Evolutionary conservation across 2,888 invertebrate species (phyloP).

Genomic region (Choreutis nemorana): DNA sequence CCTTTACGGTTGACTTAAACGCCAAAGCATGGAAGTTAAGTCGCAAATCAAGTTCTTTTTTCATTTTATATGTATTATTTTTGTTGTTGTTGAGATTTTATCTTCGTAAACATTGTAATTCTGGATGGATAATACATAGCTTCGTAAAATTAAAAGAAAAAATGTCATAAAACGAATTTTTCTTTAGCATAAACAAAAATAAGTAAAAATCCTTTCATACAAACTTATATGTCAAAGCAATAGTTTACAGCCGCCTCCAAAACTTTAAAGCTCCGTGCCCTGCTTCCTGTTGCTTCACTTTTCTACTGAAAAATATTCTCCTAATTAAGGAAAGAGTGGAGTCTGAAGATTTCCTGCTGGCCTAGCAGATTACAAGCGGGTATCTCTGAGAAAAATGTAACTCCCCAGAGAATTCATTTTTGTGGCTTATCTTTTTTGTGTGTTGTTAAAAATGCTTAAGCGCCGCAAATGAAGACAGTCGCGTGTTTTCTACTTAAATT

Average conservation of each 20-base stretch:
- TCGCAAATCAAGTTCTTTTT: constrained; percentile 51
- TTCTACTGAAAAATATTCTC: constrained; percentile 52
- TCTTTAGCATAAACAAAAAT: too few species aligned
- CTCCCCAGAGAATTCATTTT: constrained; percentile 35
- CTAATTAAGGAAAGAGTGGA: constrained; percentile 59
- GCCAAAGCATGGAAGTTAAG: constrained; percentile 55
- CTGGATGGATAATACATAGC: too few species aligned
- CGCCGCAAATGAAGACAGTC: constrained; percentile 14
- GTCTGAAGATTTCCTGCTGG: constrained; percentile 56
- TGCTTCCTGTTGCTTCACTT: constrained; percentile 48
- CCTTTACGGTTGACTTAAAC: constrained; percentile 61
- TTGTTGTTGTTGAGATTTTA: too few species aligned
- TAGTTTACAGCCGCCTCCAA: too few species aligned
- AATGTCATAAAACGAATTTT: too few species aligned
- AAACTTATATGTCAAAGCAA: too few species aligned
- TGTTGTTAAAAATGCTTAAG: constrained; percentile 20
- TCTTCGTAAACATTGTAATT: too few species aligned
- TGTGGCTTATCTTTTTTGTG: constrained; percentile 32
- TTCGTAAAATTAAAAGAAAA: too few species aligned
- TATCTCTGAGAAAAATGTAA: constrained; percentile 46
- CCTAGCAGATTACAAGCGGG: constrained; percentile 50
- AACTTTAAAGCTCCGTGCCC: constrained; percentile 42
- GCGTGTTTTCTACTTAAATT: background rate
- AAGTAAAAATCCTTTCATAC: too few species aligned
- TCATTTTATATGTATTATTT: too few species aligned